These are phyloP conservation scores for Sebastes hubbsi DNA, from an alignment of 2,797 vertebrate genomes.

Conservation along the genomic window DNA sequence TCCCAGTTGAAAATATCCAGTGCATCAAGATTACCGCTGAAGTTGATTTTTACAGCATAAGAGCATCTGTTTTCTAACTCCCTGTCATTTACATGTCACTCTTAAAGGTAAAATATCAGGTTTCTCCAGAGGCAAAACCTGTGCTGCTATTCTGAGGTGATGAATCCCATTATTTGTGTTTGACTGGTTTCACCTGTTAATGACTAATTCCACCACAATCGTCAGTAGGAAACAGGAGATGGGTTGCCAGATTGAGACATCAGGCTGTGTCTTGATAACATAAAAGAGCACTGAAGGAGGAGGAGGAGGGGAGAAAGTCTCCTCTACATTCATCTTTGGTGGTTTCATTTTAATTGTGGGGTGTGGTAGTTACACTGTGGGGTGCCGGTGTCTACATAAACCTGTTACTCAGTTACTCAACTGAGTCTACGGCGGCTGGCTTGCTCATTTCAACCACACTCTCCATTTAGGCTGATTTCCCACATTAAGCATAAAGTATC, in stretches of 20 bases:
- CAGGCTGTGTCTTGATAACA: conserved; percentile 61
- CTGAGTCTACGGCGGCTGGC: conserved; percentile 6
- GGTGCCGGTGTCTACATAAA: conserved; percentile 44
- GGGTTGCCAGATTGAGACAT: conserved; percentile 71
- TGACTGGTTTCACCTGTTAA: conserved; percentile 74
- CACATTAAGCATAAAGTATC: conserved; percentile 39
- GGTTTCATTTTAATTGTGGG: conserved; percentile 52
- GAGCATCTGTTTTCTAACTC: background rate
- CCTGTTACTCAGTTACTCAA: conserved; percentile 55
- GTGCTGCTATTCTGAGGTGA: conserved; percentile 51
- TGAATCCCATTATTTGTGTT: conserved; percentile 72
- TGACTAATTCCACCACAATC: conserved; percentile 71
- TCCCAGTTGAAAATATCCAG: background rate
- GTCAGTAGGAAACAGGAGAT: conserved; percentile 60
- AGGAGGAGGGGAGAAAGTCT: background rate
- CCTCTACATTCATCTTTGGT: conserved; percentile 21
- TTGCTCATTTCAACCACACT: conserved; percentile 37
- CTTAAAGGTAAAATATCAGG: conserved; percentile 18
- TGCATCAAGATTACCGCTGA: no score
- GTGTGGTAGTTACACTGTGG: conserved; percentile 11
- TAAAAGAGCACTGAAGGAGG: conserved; percentile 35
- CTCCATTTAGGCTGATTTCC: conserved; percentile 40
- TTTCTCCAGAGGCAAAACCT: conserved; percentile 29
- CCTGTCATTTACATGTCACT: conserved; percentile 6
- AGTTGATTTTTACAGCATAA: background rate